These are phyloP conservation scores for Antheraea pernyi DNA, from an alignment of 1,140 invertebrate genomes.

Conservation along the genomic window DNA sequence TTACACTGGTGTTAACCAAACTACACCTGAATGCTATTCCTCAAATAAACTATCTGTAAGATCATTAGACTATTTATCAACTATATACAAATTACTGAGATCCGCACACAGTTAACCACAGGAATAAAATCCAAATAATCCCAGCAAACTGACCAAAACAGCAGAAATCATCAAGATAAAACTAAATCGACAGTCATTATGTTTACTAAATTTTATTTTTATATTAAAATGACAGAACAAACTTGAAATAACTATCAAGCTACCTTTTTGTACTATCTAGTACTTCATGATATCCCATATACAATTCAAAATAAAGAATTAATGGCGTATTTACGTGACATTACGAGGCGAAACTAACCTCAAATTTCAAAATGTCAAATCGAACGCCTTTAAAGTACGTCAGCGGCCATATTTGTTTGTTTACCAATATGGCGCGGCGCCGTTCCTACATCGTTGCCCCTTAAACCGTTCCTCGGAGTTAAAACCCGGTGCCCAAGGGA, in stretches of 20 bases:
- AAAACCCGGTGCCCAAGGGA: slow-evolving; percentile 54
- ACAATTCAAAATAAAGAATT: neutral
- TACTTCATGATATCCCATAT: neutral
- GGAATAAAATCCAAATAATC: neutral
- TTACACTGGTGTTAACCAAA: too few species aligned
- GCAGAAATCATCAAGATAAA: neutral
- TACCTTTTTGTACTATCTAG: neutral
- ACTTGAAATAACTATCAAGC: slow-evolving; percentile 1
- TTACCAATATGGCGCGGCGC: slow-evolving; percentile 64
- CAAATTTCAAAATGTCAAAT: neutral
- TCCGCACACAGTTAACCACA: neutral
- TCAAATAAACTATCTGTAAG: too few species aligned
- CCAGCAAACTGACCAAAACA: neutral
- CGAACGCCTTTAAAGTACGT: neutral
- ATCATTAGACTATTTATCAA: too few species aligned
- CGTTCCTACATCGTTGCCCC: slow-evolving; percentile 57
- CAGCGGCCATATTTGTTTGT: too few species aligned
- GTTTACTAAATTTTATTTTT: neutral
- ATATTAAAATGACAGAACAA: neutral
- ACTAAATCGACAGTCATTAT: too few species aligned
- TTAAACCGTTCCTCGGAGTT: slow-evolving; percentile 52
- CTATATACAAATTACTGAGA: neutral
- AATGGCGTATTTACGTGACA: neutral
- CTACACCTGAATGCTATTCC: too few species aligned
- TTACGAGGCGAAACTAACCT: neutral